These are phyloP conservation scores for Scaptomyza tumidula DNA, from an alignment of 2,888 invertebrate species.

Conservation along the genomic window DNA sequence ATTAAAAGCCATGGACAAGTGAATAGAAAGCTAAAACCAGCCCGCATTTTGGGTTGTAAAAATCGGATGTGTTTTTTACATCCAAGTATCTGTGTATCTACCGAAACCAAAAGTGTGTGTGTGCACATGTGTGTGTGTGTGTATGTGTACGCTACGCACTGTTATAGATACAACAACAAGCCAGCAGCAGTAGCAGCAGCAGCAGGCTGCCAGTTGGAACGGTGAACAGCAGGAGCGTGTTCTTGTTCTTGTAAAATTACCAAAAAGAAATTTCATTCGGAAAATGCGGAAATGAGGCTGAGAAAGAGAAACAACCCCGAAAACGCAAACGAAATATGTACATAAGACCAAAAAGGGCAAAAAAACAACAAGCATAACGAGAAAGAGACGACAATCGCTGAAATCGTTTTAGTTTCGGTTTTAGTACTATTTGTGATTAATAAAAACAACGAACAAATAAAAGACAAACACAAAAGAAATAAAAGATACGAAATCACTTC, in stretches of 20 bases:
- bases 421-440: conserved; percentile 45
- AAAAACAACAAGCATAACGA: conserved; percentile 40
- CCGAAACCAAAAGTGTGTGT: conserved; percentile 47
- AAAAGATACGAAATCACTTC: conserved; percentile 40
- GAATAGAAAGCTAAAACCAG: conserved; percentile 17
- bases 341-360: conserved; percentile 45
- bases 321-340: conserved; percentile 58
- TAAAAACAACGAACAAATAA: conserved; percentile 44
- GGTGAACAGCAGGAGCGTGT: conserved; percentile 55
- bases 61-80: conserved; percentile 57
- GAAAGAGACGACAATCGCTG: conserved; percentile 17
- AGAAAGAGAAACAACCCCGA: conserved; percentile 74
- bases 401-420: conserved; percentile 26
- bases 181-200: conserved; percentile 38
- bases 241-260: conserved; percentile 80
- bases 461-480: conserved; percentile 14
- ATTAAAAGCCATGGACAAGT: conserved; percentile 42
- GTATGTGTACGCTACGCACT: conserved; percentile 66
- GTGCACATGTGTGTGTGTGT: conserved; percentile 32
- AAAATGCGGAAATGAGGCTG: conserved; percentile 77
- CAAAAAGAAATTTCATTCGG: conserved; percentile 78
- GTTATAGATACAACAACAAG: conserved; percentile 78
- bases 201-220: conserved; percentile 33
- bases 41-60: conserved; percentile 57
- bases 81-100: conserved; percentile 55